Evolutionary conservation across 2,888 invertebrate genomes (phyloP), one percentile per base, ranked within the genome.

Genomic region (Petrolisthes cinctipes): DNA sequence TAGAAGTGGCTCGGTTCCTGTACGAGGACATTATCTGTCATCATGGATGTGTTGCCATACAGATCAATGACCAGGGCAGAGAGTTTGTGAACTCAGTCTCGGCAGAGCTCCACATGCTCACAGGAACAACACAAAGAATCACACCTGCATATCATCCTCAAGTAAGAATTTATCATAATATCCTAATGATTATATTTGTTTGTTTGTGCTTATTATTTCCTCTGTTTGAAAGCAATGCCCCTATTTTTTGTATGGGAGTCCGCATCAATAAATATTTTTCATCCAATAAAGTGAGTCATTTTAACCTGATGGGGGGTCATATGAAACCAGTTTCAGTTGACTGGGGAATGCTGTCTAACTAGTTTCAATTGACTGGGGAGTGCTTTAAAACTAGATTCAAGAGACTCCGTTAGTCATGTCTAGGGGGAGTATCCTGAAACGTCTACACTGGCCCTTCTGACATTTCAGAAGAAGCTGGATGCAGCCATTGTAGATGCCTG

Each of bases 61-160:
- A 82, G 11, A 84, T 84, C 7, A 84, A 84, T 84, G 76, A 84
- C 76, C 84, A 84, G 61, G 78, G 76, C 57, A 1, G 84, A 76
- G 56, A 84, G 51, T 84, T 76, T 82, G 84, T 76, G 23, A 84
- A 84, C 78, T 76, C 61, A 1, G 61, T 84, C 23, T 84, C 84
- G 61, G 84, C 57, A 84, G 57, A 75, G 75, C 37, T 82, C 75
- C 76, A 83, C 76, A 37, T 37, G 57, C 76, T 73, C 71, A 84
- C 78, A 76, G 61, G 17, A 76, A 37, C 76, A 61, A 84, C 76
- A 1, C 76, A 53, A 78, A 84, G 57, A 61, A 61, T 83, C 75
- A 75, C 75, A 56, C 54, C 75, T 71, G 76, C 78, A 53, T 84
- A 78, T 76, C 84, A 76, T 9, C 78, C n/a, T 66, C 85, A 85